A percentile compares a stretch with the other conserved stretches of the same genome.
phyloP scores from a whole-genome alignment of 2,888 invertebrate species.

The Perithous albicinctus region DNA sequence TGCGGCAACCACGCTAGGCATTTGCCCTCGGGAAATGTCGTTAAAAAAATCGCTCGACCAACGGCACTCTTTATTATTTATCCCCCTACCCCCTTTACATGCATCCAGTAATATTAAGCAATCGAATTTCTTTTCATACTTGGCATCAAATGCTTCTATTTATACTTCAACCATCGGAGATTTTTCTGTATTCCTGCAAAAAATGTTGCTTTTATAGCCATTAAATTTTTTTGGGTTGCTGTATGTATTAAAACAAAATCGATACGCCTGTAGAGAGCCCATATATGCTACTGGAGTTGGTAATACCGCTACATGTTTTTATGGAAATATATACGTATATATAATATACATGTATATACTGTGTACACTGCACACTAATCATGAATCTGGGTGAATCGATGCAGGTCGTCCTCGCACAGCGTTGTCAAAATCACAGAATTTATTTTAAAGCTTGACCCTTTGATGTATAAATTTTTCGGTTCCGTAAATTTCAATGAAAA shows the following conservation, averaged over 20 bases:
- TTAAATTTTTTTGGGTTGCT: background rate
- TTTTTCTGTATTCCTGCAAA: too few species aligned
- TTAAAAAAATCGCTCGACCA: constrained; percentile 32
- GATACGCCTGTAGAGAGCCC: background rate
- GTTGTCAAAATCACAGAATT: background rate
- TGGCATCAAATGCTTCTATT: too few species aligned
- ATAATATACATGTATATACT: too few species aligned
- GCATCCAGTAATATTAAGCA: background rate
- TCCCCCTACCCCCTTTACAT: background rate
- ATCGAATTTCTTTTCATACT: too few species aligned
- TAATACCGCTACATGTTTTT: background rate
- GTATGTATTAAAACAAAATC: background rate
- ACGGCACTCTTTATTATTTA: background rate
- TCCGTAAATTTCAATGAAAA: background rate
- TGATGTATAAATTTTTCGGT: background rate
- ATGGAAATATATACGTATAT: too few species aligned
- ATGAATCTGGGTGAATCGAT: constrained; percentile 14
- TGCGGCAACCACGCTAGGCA: constrained; percentile 66
- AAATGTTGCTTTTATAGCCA: too few species aligned
- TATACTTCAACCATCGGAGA: background rate
- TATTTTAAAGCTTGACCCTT: background rate
- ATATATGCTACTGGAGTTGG: background rate
- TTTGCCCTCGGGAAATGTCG: constrained; percentile 70
- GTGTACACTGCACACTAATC: constrained; percentile 7
- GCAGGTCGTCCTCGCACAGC: background rate